Conservation (phyloP, 2,888 invertebrate species). For the Phortica magna region DNA sequence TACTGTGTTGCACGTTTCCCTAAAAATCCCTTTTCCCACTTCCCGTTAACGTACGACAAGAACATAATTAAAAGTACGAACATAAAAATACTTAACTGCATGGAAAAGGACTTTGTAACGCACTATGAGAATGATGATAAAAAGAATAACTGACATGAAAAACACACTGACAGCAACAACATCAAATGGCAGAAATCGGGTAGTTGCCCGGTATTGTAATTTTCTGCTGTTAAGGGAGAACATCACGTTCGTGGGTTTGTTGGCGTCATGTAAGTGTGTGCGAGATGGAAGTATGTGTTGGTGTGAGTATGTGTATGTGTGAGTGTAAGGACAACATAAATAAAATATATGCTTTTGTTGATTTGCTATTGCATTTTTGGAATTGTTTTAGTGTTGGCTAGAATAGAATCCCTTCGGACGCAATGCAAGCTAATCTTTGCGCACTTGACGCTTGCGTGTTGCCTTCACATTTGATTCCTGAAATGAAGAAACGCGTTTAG, state of each 20-base stretch:
- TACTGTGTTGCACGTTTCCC: conserved; percentile 38
- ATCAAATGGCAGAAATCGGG: neutral
- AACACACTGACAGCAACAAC: neutral
- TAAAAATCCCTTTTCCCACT: conserved; percentile 14
- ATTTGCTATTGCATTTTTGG: conserved; percentile 33
- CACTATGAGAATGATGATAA: neutral
- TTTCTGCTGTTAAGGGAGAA: too few relatives aligned
- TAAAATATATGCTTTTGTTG: conserved; percentile 31
- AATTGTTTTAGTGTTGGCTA: conserved; percentile 17
- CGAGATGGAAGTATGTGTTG: too few relatives aligned
- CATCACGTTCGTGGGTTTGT: neutral
- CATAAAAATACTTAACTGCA: neutral
- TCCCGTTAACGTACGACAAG: neutral
- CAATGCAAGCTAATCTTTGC: conserved; percentile 69
- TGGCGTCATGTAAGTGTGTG: conserved; percentile 3
- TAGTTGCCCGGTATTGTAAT: too few relatives aligned
- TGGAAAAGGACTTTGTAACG: neutral
- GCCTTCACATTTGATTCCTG: conserved; percentile 65
- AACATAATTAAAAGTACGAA: neutral
- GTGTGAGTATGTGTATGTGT: conserved; percentile 32
- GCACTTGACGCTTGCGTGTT: conserved; percentile 74
- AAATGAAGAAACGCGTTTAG: neutral
- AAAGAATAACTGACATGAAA: neutral
- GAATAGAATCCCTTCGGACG: conserved; percentile 1
- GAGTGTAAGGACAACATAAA: conserved; percentile 12